Evolutionary conservation across 2,797 vertebrate genomes (phyloP).

Genomic region (Bradypodion pumilum): DNA sequence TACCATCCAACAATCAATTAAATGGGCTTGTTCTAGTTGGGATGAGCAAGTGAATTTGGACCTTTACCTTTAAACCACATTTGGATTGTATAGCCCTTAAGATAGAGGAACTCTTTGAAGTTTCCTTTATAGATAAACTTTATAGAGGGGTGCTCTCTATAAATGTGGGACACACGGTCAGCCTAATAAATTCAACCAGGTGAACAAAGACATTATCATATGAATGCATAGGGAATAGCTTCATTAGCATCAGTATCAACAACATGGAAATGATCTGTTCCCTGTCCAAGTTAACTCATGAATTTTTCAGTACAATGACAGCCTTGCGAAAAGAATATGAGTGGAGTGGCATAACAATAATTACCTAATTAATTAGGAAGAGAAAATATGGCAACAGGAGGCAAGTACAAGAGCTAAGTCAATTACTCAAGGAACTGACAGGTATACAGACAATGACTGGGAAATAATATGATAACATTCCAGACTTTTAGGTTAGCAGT

Average conservation of each 20-base stretch:
- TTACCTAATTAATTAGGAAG: slow-evolving; percentile 16
- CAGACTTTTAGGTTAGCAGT: background rate
- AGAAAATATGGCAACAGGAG: background rate
- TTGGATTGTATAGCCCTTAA: background rate
- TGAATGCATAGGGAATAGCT: background rate
- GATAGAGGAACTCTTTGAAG: background rate
- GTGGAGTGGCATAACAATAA: background rate
- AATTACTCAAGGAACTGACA: background rate
- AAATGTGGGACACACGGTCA: background rate
- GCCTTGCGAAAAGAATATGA: background rate
- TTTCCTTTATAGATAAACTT: no score
- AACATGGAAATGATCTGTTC: background rate
- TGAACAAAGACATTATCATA: background rate
- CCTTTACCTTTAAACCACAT: background rate
- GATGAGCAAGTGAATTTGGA: no score
- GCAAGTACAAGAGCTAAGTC: background rate
- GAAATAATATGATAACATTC: background rate
- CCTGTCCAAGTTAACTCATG: background rate
- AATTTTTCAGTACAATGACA: background rate
- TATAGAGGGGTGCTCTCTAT: background rate
- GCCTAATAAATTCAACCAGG: background rate
- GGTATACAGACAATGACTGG: background rate
- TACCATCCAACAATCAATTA: no score
- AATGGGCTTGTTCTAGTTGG: no score
- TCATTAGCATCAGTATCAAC: background rate